Evolutionary conservation across 2,113 vertebrate genomes (phyloP), one percentile per base, ranked within the genome.

Genomic region (Vombatus ursinus): DNA sequence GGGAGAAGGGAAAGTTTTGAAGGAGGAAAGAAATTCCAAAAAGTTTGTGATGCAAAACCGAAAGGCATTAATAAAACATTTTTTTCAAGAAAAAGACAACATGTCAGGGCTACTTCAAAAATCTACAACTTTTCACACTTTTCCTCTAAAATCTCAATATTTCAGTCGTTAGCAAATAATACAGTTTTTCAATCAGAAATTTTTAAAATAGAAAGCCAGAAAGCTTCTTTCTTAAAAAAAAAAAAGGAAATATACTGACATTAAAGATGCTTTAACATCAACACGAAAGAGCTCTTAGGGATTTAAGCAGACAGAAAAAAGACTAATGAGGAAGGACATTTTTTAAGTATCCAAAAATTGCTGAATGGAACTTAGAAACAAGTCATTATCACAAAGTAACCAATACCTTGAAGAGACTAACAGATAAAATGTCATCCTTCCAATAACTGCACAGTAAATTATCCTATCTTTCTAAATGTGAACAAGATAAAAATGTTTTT

Each of bases 211-310:
- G 92, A 96, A 96, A 84, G 95, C 93, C 92, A 97, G 96, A 97
- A 97, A 96, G 9, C 47, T 94, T 93, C 97, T 98, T 97, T 97
- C 95, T 96, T 97, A 95, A 57, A 96, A 52, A 26, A 26, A 97
- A 96, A 96, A 52, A 97, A 47, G 22, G 61, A 96, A 44, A 89
- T 68, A 95, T 47, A 94, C 94, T 97, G 98, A 98, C 96, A 95
- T 96, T 97, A 96, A 97, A 96, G 94, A 44, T 84, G 68, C 94
- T 96, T 94, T 95, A 97, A 96, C 95, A 97, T 97, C 96, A 97
- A 96, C 96, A 52, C 95, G 77, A 95, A 96, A 97, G 94, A 91
- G 31, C 31, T 95, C 93, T 93, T 28, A 96, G 96, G 93, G 94
- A 96, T 96, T 94, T 96, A 89, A 94, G 89, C 84, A 96, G n/a